Evolutionary conservation across 2,888 invertebrate genomes (phyloP), one percentile per base, ranked within the genome.

Genomic region (Biston stratarius): DNA sequence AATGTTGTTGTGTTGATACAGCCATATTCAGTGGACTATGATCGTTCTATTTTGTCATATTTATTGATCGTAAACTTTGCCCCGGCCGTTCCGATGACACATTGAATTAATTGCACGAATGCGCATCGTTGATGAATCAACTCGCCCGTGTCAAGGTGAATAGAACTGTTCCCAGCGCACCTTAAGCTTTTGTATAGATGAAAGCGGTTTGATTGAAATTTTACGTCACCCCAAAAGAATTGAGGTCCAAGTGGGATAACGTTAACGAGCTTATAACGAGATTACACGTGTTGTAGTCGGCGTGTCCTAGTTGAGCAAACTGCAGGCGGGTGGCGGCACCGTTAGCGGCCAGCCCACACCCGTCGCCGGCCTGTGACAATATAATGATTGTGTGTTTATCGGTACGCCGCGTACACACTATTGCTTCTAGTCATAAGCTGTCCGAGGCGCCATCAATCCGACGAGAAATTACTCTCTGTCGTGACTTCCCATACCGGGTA

Each of bases 261-360:
- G 87, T 87, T 92, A 92, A 92, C 91, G 89, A 92, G 91, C 84
- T 88, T 87, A 84, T 92, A 93, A 92, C 92, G 89, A 88, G 92
- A 93, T 93, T 92, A 92, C 88, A 85, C 85, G 85, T 85, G 81
- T 79, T 81, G 79, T 85, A 85, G 82, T 80, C 81, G 78, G 85
- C 78, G 92, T 85, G 92, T 85, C 88, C 93, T 87, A 91, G 88
- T 90, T 92, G 80, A 81, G 70, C 74, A 12, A 71, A 79, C 51
- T 9, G 82, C 82, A 90, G 87, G 90, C 90, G 84, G 70, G 76
- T 67, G 61, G 48, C 63, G 64, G 51, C 63, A 71, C 75, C 72
- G 75, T 75, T 75, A 75, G 59, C 67, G 56, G 56, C 67, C 83
- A 80, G 82, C 89, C 89, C 86, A 90, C 86, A 86, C 88, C 83